Evolutionary conservation across 1,140 invertebrate genomes (phyloP), one percentile per base, ranked within the genome.

Genomic region (Cyrtorhinus lividipennis): DNA sequence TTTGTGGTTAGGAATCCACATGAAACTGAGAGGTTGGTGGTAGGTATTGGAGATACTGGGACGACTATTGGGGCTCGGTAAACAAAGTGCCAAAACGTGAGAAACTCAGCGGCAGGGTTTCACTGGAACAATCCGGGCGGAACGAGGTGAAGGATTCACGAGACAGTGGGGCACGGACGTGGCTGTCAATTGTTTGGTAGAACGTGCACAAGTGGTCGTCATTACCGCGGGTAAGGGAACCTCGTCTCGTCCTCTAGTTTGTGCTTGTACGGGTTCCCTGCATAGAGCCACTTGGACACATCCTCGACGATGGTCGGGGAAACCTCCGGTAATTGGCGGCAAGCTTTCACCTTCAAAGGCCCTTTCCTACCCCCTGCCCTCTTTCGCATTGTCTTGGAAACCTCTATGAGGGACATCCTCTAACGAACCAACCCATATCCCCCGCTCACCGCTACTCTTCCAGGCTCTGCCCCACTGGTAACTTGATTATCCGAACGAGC

Each of bases 261-360:
- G 30, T 38, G 30, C n/a, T n/a, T n/a, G n/a, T n/a, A 38, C 30
- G 30, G 15, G 30, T 8, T 10, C 10, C 5, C 48, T 15, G 48
- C 48, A 22, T 53, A 53, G 48, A 53, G 12, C 48, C 48, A 53
- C 48, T 53, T 53, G 48, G 48, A 53, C 48, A 53, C 48, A 53
- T 53, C 48, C 48, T 53, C 48, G n/a, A n/a, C n/a, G n/a, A 15
- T 22, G 10, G 12, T 10, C 38, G 10, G 5, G 20, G 48, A 22
- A 53, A 53, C 48, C 48, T n/a, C n/a, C n/a, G n/a, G 48, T 53
- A 53, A 53, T 53, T 53, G 48, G 48, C 48, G 48, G 48, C 48
- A 53, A 53, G 48, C 48, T n/a, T n/a, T 53, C 48, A 53, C 48
- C 48, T 53, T 53, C 48, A 53, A 53, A 53, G 48, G 48, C 48